Evolutionary conservation across 2,888 invertebrate species (phyloP).

Genomic region (Gastrophysa polygoni): DNA sequence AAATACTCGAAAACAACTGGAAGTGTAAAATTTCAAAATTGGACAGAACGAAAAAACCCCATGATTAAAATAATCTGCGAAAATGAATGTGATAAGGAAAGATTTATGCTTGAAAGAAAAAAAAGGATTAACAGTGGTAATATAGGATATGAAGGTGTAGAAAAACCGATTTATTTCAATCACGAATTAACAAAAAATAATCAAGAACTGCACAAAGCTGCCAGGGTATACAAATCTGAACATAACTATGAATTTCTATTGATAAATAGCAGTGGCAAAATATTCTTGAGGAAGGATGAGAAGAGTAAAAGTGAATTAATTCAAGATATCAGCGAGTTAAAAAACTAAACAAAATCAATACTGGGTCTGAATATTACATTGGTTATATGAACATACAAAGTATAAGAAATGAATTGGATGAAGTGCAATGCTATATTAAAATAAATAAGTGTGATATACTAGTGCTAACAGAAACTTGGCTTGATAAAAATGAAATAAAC

Average conservation of each 20-base stretch:
- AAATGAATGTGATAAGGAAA: not conserved
- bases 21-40: too few relatives aligned
- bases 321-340: not conserved
- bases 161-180: not conserved
- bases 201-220: not conserved
- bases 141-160: not conserved
- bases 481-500: not conserved
- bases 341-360: slow-evolving; percentile 8
- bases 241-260: too few relatives aligned
- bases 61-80: too few relatives aligned
- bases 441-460: slow-evolving; percentile 12
- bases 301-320: not conserved
- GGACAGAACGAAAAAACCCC: too few relatives aligned
- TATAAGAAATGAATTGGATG: too few relatives aligned
- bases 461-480: slow-evolving; percentile 15
- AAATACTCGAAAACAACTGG: too few relatives aligned
- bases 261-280: too few relatives aligned
- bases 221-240: too few relatives aligned
- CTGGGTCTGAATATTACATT: too few relatives aligned
- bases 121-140: not conserved
- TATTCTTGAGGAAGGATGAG: too few relatives aligned
- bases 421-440: slow-evolving; percentile 3
- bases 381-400: too few relatives aligned
- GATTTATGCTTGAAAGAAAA: not conserved
- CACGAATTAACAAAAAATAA: not conserved